A percentile compares a stretch with the other conserved stretches of the same genome.
These are phyloP conservation scores for Grantiella picta DNA, from an alignment of 2,113 vertebrate species.

Conservation along the genomic window DNA sequence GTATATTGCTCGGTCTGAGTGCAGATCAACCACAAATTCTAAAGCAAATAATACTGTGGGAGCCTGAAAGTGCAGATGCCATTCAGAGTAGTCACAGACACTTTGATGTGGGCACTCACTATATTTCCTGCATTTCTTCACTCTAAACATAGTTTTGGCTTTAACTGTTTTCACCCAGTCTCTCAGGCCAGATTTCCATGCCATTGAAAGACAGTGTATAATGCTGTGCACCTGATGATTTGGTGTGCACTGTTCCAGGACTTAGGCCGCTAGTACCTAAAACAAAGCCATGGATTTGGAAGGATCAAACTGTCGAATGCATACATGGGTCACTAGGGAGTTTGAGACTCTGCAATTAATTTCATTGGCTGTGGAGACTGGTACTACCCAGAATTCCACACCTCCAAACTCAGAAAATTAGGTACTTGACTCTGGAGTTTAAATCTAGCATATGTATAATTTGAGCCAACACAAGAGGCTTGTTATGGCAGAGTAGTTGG, in stretches of 20 bases:
- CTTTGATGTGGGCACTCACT: conserved; percentile 38
- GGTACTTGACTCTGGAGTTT: neutral
- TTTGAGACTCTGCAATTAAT: neutral
- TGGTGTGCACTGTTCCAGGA: neutral
- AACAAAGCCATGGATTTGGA: neutral
- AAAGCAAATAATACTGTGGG: conserved; percentile 49
- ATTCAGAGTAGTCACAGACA: conserved; percentile 26
- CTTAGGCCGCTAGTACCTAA: neutral
- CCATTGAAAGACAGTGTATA: neutral
- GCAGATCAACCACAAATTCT: conserved; percentile 47
- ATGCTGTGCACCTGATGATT: neutral
- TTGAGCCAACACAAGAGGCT: neutral
- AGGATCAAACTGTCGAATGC: neutral
- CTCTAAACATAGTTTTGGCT: neutral
- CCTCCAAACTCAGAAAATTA: neutral
- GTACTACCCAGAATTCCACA: neutral
- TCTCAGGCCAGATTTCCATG: neutral
- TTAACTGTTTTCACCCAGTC: neutral
- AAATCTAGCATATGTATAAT: neutral
- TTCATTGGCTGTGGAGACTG: neutral
- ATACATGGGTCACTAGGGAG: neutral
- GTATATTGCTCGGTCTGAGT: conserved; percentile 22
- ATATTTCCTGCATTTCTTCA: conserved; percentile 15
- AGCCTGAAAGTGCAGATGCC: conserved; percentile 49
- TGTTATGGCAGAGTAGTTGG: neutral